phyloP scores from a whole-genome alignment of 2,113 vertebrate species.

The Labrus mixtus region DNA sequence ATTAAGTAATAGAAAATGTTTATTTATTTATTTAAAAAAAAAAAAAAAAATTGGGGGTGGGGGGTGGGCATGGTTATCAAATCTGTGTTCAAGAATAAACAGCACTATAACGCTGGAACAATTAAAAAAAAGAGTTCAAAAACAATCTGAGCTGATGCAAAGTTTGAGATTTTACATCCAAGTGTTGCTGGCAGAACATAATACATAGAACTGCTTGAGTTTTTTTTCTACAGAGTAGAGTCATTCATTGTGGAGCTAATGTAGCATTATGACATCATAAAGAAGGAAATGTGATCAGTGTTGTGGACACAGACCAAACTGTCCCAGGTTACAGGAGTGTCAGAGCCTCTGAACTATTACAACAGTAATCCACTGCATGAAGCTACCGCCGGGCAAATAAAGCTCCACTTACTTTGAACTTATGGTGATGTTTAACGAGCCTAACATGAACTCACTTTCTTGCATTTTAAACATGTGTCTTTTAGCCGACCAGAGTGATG shows the following conservation, averaged over 20 bases:
- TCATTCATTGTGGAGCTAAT: slow-evolving; percentile 34
- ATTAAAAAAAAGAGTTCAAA: neutral
- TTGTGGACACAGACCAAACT: slow-evolving; percentile 38
- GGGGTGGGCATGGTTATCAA: neutral
- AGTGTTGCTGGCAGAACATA: neutral
- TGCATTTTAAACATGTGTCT: slow-evolving; percentile 20
- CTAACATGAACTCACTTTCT: neutral
- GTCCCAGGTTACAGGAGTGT: slow-evolving; percentile 62
- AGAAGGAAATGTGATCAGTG: slow-evolving; percentile 49
- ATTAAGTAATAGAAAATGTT: too few relatives aligned
- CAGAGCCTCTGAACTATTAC: slow-evolving; percentile 41
- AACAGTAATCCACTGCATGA: slow-evolving; percentile 9
- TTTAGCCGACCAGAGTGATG: slow-evolving; percentile 6
- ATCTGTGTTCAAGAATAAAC: neutral
- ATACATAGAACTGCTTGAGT: slow-evolving; percentile 1
- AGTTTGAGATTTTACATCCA: slow-evolving; percentile 3
- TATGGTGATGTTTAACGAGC: neutral
- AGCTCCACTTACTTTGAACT: neutral
- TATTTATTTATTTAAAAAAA: too few relatives aligned
- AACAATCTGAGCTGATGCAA: neutral
- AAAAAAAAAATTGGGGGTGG: too few relatives aligned
- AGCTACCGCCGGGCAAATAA: neutral
- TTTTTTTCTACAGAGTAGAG: slow-evolving; percentile 1
- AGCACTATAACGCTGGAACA: neutral
- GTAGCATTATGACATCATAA: slow-evolving; percentile 57